Evolutionary conservation across 2,113 vertebrate genomes (phyloP).

Genomic region (Notothenia rossii): DNA sequence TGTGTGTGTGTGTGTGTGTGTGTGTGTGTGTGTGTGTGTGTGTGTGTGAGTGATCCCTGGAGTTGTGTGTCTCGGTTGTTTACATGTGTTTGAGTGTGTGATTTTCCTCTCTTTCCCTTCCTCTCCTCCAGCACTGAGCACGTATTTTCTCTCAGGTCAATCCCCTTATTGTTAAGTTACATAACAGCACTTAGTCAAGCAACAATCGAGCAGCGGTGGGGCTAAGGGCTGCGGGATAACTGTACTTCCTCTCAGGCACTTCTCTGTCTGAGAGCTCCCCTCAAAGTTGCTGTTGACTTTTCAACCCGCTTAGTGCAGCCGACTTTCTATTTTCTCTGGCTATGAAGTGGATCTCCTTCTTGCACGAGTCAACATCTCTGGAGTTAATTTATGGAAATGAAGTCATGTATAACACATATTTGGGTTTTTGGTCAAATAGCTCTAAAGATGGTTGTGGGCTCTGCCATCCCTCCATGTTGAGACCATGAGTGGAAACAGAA

Average conservation of each 20-base stretch:
- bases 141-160: constrained; percentile 63
- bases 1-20: no score
- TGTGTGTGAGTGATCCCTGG: constrained; percentile 15
- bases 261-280: constrained; percentile 51
- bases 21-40: not conserved
- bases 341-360: constrained; percentile 45
- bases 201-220: constrained; percentile 49
- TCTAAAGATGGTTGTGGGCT: constrained; percentile 29
- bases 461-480: constrained; percentile 22
- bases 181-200: constrained; percentile 69
- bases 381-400: constrained; percentile 68
- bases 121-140: constrained; percentile 42
- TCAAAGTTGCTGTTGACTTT: constrained; percentile 71
- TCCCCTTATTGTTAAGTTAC: constrained; percentile 69
- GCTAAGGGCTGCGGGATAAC: constrained; percentile 56
- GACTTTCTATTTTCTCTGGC: constrained; percentile 26
- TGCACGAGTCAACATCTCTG: constrained; percentile 45
- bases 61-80: constrained; percentile 37
- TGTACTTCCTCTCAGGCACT: constrained; percentile 59
- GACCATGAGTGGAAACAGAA: constrained; percentile 21
- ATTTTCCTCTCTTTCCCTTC: constrained; percentile 41
- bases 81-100: constrained; percentile 25
- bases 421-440: constrained; percentile 30
- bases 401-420: constrained; percentile 36
- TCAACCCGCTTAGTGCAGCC: constrained; percentile 44